Evolutionary conservation across 2,113 vertebrate genomes (phyloP), one percentile per base, ranked within the genome.

Genomic region (Chaenocephalus aceratus): DNA sequence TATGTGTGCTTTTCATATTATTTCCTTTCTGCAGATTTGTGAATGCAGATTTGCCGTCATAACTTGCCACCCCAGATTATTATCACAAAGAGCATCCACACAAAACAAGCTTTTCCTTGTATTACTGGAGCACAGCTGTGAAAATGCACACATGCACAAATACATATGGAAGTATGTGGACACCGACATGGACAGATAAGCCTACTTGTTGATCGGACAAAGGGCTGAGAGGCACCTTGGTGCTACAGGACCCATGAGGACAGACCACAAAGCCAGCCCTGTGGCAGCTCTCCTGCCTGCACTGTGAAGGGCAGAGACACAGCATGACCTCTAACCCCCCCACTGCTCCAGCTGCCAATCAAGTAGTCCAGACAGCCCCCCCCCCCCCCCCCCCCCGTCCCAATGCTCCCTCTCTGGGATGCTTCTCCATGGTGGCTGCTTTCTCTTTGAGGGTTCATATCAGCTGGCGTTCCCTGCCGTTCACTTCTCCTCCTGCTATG

Each of bases 241-340:
- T 66, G 57, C 67, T 70, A 63, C 78, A 88, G 81, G 69, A 48
- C 61, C 74, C 56, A 48, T 78, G 72, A 73, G 80, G 76, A 80
- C 66, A 60, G 52, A 64, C 54, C 80, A 86, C 84, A 88, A 89
- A 88, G 86, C 72, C 21, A 1, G 23, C 58, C 79, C 73, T n/a
- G 36, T 69, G 65, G 79, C 21, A 62, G 72, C 82, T 81, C 46
- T 65, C 90, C 88, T 73, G 72, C 82, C 66, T 78, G 69, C 67
- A 80, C 59, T 51, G 64, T 90, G 84, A 92, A 93, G 92, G 92
- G 83, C 92, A 92, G 36, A 72, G 71, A n/a, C 92, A 16, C 92
- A 88, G 91, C 87, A 76, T 69, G 91, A 86, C 77, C 87, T 65
- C 74, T 13, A 30, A 57, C 64, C 66, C 75, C 36, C 86, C 89